Percentiles rank a stretch among this genome's conserved stretches.
Evolutionary conservation across 2,113 vertebrate genomes (phyloP).

Genomic region (Phylloscopus trochiloides): DNA sequence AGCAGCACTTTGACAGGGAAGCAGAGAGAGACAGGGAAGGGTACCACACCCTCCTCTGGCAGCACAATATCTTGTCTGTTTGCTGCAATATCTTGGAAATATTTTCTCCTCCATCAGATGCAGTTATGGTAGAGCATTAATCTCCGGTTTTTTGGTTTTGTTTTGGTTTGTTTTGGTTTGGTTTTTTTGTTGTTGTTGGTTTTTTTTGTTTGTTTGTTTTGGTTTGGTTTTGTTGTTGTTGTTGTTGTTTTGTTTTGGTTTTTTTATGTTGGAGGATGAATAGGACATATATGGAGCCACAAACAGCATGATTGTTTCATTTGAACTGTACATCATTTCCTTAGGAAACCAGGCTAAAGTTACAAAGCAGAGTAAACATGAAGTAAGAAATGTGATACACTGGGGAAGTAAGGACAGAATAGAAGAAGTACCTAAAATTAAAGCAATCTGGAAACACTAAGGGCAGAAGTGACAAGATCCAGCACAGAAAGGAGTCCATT

Average conservation of each 20-base stretch:
- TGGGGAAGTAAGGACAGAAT: slow-evolving; percentile 17
- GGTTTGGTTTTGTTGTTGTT: too few relatives aligned
- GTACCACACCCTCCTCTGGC: background rate
- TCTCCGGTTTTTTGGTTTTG: background rate
- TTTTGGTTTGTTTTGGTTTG: too few relatives aligned
- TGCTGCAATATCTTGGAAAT: background rate
- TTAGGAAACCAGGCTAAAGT: slow-evolving; percentile 34
- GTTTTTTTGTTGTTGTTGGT: too few relatives aligned
- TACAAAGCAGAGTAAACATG: background rate
- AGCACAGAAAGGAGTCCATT: background rate
- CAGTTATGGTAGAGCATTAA: background rate
- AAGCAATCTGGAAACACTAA: background rate
- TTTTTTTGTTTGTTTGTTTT: too few relatives aligned
- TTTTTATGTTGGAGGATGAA: background rate
- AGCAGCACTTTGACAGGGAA: background rate
- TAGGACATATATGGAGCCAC: background rate
- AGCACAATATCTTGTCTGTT: rapidly evolving
- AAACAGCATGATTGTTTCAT: background rate
- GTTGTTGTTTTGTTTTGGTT: too few relatives aligned
- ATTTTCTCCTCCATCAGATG: background rate
- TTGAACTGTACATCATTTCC: background rate
- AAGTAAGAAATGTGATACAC: background rate
- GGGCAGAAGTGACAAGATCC: background rate
- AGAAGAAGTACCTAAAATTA: slow-evolving; percentile 32
- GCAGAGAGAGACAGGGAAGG: background rate